phyloP scores from a whole-genome alignment of 2,113 vertebrate genomes.

The Trematomus loennbergii region DNA sequence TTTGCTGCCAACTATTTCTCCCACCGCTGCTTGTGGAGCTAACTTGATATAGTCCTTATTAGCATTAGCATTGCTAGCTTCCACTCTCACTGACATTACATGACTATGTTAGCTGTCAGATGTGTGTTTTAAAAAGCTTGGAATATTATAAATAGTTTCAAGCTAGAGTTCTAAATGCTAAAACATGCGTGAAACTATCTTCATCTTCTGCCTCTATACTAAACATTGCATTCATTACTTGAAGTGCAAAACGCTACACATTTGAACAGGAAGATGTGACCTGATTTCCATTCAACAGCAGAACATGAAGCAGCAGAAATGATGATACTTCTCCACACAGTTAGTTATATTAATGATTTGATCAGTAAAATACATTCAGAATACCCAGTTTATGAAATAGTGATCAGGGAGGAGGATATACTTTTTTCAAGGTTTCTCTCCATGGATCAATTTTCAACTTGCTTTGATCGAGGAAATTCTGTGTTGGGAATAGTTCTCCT shows the following conservation, averaged over 20 bases:
- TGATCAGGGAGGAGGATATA: not conserved
- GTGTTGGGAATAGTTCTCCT: not conserved
- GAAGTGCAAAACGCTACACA: no score
- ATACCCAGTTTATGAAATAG: conserved; percentile 25
- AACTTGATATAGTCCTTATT: not conserved
- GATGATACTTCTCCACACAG: not conserved
- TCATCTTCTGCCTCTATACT: no score
- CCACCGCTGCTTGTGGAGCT: not conserved
- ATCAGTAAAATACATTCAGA: conserved; percentile 14
- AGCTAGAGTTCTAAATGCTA: not conserved
- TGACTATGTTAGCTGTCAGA: not conserved
- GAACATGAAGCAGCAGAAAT: not conserved
- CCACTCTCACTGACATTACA: not conserved
- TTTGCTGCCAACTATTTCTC: not conserved
- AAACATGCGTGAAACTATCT: no score
- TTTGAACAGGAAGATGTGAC: no score
- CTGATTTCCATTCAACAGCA: not conserved
- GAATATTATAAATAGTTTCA: not conserved
- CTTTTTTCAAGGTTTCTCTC: not conserved
- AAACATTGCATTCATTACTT: no score
- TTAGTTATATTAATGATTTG: not conserved
- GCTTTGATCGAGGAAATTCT: conserved; percentile 13
- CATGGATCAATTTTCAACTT: not conserved
- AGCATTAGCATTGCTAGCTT: not conserved
- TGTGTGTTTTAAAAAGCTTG: not conserved